These are phyloP conservation scores for Dermochelys coriacea DNA, from an alignment of 2,797 vertebrate species.

Conservation along the genomic window DNA sequence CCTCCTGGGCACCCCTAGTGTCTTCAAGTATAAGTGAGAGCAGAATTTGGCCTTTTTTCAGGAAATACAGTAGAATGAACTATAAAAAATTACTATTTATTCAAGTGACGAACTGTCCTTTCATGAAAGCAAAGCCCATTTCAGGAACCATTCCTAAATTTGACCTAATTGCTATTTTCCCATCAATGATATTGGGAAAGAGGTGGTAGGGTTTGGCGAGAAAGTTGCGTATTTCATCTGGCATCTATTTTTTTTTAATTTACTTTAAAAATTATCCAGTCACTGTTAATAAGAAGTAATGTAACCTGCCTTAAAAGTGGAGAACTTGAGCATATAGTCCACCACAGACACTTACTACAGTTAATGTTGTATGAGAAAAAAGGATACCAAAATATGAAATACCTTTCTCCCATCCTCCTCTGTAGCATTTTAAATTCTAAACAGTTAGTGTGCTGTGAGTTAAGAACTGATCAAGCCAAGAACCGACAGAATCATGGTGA, in stretches of 20 bases:
- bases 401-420: not conserved
- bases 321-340: not conserved
- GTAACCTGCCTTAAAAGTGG: not conserved
- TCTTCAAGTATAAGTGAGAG: not conserved
- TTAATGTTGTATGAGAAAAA: not conserved
- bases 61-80: not conserved
- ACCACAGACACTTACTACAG: not conserved
- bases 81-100: not conserved
- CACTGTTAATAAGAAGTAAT: not conserved
- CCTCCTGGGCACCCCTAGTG: rapidly evolving
- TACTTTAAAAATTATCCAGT: not conserved
- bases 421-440: not conserved
- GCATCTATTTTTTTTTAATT: not conserved
- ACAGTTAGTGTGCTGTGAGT: not conserved
- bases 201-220: not conserved
- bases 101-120: not conserved
- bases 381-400: not conserved
- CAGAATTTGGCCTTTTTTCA: not conserved
- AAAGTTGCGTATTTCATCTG: not conserved
- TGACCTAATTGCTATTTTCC: not conserved
- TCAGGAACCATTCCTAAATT: not conserved
- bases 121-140: not conserved
- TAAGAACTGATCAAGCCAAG: not conserved
- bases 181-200: not conserved
- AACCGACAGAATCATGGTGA: not conserved